A percentile compares a stretch with the other conserved stretches of the same genome.
phyloP scores from a whole-genome alignment of 2,797 vertebrate species.

The Hippoglossus hippoglossus region DNA sequence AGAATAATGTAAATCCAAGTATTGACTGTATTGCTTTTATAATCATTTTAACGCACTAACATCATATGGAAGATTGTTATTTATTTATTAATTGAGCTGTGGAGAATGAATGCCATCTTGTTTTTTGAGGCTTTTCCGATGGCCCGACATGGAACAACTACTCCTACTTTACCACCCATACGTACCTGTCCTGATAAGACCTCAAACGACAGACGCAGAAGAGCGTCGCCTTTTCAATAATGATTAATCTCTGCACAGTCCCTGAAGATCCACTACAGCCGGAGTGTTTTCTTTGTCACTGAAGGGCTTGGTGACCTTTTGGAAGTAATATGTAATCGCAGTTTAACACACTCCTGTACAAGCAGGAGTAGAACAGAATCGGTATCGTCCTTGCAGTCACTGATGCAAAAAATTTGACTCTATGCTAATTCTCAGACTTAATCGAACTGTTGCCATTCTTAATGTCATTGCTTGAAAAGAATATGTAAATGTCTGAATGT shows the following conservation, averaged over 20 bases:
- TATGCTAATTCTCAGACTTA: conserved; percentile 6
- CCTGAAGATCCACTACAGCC: conserved; percentile 12
- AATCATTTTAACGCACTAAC: too few species aligned
- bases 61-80: too few species aligned
- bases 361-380: neutral
- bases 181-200: neutral
- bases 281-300: conserved; percentile 8
- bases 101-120: neutral
- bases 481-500: neutral
- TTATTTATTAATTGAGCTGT: too few species aligned
- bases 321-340: neutral
- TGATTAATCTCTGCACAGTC: neutral
- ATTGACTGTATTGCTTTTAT: too few species aligned
- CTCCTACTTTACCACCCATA: neutral
- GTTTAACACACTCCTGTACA: conserved; percentile 5
- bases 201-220: neutral
- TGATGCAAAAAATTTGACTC: neutral
- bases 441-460: conserved; percentile 1
- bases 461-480: neutral
- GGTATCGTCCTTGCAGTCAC: neutral
- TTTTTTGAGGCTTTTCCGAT: neutral
- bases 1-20: too few species aligned
- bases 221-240: neutral
- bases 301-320: conserved; percentile 31
- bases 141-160: too few species aligned